These are phyloP conservation scores for Dryomyza anilis DNA, from an alignment of 2,888 invertebrate genomes.

Conservation along the genomic window DNA sequence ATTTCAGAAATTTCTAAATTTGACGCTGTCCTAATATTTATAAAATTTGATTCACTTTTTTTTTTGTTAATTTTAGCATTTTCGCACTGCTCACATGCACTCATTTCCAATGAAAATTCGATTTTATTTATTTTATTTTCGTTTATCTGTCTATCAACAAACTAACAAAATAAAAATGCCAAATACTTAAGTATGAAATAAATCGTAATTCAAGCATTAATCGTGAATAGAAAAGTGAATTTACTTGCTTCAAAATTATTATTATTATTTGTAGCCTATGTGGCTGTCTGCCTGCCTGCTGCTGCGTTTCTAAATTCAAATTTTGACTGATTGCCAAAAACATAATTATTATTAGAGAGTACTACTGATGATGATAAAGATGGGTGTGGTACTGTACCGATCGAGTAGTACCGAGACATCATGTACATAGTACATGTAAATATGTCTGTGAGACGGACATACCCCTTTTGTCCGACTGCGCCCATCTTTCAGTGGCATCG, in stretches of 20 bases:
- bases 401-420: too few species aligned
- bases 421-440: too few species aligned
- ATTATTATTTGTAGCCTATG: too few species aligned
- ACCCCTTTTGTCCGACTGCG: too few species aligned
- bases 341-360: conserved; percentile 20
- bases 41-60: background rate
- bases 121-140: conserved; percentile 5
- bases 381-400: background rate
- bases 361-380: background rate
- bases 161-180: conserved; percentile 1
- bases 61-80: conserved; percentile 1
- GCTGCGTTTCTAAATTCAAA: conserved; percentile 9
- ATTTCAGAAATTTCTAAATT: too few species aligned
- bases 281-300: too few species aligned
- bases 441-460: too few species aligned
- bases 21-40: too few species aligned
- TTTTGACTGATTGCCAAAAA: conserved; percentile 23
- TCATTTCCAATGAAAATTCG: background rate
- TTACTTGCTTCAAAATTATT: too few species aligned
- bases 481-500: too few species aligned
- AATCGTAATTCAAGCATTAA: conserved; percentile 19
- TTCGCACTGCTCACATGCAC: background rate
- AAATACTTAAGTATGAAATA: too few species aligned
- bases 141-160: conserved; percentile 6
- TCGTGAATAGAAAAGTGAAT: conserved; percentile 20